Conservation (phyloP, 2,113 vertebrate species). For the Thunnus maccoyii region DNA sequence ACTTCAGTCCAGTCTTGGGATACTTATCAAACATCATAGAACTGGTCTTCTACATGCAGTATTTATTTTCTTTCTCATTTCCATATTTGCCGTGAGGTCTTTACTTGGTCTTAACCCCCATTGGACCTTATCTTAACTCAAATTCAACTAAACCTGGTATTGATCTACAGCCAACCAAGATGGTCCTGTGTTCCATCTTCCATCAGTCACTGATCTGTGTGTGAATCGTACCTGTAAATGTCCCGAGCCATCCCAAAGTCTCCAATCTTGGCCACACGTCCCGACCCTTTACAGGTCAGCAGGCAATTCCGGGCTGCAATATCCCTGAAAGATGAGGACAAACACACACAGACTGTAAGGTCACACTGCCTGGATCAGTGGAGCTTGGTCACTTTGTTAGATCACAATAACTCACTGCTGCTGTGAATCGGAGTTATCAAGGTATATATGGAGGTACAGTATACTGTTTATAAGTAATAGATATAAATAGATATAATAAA, state of each 20-base stretch:
- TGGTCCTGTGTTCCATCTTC: neutral
- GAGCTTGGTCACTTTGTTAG: neutral
- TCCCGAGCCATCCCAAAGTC: constrained; percentile 99
- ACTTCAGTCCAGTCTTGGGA: too few species aligned
- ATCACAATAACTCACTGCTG: neutral
- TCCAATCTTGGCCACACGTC: constrained; percentile 96
- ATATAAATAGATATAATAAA: neutral
- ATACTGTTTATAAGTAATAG: neutral
- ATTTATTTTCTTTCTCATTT: neutral
- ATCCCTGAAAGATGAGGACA: constrained; percentile 86
- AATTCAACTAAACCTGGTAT: neutral
- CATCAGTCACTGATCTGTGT: neutral
- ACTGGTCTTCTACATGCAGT: too few species aligned
- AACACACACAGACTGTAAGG: neutral
- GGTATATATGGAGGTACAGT: neutral
- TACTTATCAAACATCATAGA: too few species aligned
- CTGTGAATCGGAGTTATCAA: too few species aligned
- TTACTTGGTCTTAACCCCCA: neutral
- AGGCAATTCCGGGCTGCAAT: constrained; percentile 98
- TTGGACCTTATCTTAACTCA: neutral
- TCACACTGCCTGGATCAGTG: neutral
- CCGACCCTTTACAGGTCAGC: constrained; percentile 93
- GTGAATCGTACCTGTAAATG: constrained; percentile 92
- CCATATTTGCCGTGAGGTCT: neutral
- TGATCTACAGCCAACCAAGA: neutral